Conservation (phyloP, 2,797 vertebrate genomes). For the Poeciliopsis infans region DNA sequence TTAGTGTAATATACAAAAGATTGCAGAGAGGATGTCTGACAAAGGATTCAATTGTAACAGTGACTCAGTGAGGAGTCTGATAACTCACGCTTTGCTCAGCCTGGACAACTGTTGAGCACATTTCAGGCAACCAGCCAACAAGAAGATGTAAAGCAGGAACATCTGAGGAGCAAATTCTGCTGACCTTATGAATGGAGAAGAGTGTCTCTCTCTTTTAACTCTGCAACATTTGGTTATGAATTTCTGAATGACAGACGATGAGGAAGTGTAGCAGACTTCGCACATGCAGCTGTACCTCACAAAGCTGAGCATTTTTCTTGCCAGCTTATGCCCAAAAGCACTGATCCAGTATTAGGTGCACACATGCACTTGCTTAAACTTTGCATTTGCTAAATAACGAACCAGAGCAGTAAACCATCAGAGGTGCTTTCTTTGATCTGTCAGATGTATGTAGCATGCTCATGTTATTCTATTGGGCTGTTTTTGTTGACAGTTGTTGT, state of each 20-base stretch:
- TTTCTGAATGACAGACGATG: constrained; percentile 45
- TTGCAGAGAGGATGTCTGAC: constrained; percentile 1
- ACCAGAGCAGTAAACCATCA: constrained; percentile 21
- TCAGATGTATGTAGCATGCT: constrained; percentile 6
- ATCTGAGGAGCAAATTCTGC: constrained; percentile 66
- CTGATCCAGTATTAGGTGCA: constrained; percentile 29
- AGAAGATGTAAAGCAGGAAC: constrained; percentile 47
- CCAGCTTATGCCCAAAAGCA: constrained; percentile 26
- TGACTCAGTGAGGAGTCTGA: not conserved
- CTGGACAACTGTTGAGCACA: constrained; percentile 36
- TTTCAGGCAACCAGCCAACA: constrained; percentile 27
- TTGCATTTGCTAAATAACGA: constrained; percentile 11
- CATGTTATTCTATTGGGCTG: constrained; percentile 13
- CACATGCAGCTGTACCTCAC: constrained; percentile 32
- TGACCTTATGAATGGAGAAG: constrained; percentile 55
- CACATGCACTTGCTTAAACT: constrained; percentile 31
- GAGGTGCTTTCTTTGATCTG: constrained; percentile 1
- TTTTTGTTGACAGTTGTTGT: not conserved
- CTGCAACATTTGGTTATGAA: constrained; percentile 38
- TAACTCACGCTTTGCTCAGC: constrained; percentile 1
- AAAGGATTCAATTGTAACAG: not conserved
- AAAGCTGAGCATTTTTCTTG: constrained; percentile 5
- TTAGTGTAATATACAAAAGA: constrained; percentile 22
- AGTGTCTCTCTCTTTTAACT: constrained; percentile 52
- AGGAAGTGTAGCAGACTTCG: constrained; percentile 58